These are phyloP conservation scores for Corythornis madagascariensis DNA, from an alignment of 2,113 vertebrate species.

Conservation along the genomic window DNA sequence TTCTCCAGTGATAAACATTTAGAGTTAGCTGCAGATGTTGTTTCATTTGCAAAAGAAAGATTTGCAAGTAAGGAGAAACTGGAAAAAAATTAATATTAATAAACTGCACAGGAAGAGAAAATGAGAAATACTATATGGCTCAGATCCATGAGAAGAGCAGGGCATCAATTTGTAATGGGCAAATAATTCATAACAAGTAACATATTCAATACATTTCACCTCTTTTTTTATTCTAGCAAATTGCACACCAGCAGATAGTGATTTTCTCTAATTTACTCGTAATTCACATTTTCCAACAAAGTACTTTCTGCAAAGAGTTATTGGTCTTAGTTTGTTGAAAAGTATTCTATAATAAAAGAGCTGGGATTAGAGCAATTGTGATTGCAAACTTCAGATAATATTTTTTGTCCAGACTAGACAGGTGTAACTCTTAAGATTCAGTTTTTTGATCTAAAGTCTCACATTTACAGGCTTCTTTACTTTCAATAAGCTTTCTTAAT, in stretches of 20 bases:
- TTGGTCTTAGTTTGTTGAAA: background rate
- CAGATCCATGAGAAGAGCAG: background rate
- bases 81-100: constrained; percentile 39
- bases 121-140: constrained; percentile 20
- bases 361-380: background rate
- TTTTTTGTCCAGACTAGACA: background rate
- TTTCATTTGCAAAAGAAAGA: constrained; percentile 12
- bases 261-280: constrained; percentile 54
- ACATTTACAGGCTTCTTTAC: background rate
- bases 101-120: constrained; percentile 28
- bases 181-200: constrained; percentile 56
- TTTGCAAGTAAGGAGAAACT: constrained; percentile 37
- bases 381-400: background rate
- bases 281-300: constrained; percentile 30
- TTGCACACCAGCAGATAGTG: constrained; percentile 23
- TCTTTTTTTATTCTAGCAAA: constrained; percentile 42
- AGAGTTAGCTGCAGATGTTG: background rate
- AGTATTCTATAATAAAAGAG: background rate
- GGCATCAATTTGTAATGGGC: constrained; percentile 26
- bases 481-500: background rate
- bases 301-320: constrained; percentile 25
- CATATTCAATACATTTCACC: constrained; percentile 5
- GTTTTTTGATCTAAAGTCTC: background rate
- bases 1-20: constrained; percentile 16
- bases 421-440: background rate